phyloP scores from a whole-genome alignment of 2,888 invertebrate genomes.

The Aspidiotus destructor region DNA sequence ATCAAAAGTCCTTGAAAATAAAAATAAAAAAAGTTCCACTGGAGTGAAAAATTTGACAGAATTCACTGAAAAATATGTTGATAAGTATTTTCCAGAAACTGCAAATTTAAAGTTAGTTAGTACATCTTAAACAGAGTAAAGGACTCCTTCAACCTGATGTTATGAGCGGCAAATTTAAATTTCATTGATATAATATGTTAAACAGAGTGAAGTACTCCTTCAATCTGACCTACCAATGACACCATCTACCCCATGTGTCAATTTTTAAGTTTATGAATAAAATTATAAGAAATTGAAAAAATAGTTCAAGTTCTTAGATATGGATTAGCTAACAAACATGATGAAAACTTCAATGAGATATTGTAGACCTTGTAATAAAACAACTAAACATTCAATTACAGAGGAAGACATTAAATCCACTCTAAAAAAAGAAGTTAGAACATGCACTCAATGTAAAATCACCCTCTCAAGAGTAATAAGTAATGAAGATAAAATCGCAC shows the following conservation, averaged over 20 bases:
- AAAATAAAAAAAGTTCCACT: conserved; percentile 1
- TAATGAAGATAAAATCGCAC: conserved; percentile 7
- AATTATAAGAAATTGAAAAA: too few relatives aligned
- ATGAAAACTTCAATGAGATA: conserved; percentile 6
- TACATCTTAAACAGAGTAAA: too few relatives aligned
- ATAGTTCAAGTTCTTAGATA: background rate
- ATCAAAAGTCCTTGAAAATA: too few relatives aligned
- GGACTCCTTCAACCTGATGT: too few relatives aligned
- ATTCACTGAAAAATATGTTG: conserved; percentile 7
- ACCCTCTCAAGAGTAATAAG: background rate
- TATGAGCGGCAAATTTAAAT: too few relatives aligned
- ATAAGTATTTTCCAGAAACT: too few relatives aligned
- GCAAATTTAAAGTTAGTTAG: too few relatives aligned
- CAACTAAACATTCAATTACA: conserved; percentile 3
- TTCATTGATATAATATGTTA: too few relatives aligned
- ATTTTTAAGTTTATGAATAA: too few relatives aligned
- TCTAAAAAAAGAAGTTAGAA: conserved; percentile 7
- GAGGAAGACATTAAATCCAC: conserved; percentile 1
- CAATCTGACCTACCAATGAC: too few relatives aligned
- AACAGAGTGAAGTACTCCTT: too few relatives aligned
- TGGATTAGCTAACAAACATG: background rate
- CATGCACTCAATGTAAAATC: conserved; percentile 10
- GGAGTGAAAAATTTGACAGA: conserved; percentile 10
- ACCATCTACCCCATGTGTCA: too few relatives aligned
- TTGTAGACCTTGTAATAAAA: conserved; percentile 3